These are phyloP conservation scores for Leptobrachium ailaonicum DNA, from an alignment of 2,113 vertebrate genomes.

Conservation along the genomic window DNA sequence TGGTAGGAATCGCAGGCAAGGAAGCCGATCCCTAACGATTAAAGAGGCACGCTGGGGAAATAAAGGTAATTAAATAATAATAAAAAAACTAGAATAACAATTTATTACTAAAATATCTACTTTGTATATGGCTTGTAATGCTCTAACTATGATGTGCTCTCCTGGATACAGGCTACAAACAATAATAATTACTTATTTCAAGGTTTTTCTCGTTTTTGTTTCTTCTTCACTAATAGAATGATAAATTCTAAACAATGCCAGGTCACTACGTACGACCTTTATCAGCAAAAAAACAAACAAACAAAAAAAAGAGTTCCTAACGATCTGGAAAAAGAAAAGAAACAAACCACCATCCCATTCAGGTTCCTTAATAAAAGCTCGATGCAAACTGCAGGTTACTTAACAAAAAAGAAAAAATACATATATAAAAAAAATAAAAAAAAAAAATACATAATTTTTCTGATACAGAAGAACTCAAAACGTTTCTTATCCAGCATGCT, in stretches of 20 bases:
- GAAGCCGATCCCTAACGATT: background rate
- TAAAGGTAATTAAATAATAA: conserved; percentile 10
- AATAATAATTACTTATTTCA: background rate
- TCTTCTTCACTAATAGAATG: background rate
- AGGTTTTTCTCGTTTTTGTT: background rate
- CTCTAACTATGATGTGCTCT: background rate
- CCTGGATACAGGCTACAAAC: conserved; percentile 31
- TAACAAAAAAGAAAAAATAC: conserved; percentile 40
- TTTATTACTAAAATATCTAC: conserved; percentile 9
- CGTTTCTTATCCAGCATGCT: conserved; percentile 43
- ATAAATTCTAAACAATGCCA: background rate
- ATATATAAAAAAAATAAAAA: background rate
- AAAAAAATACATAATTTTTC: conserved; percentile 38
- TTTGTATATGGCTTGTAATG: conserved; percentile 5
- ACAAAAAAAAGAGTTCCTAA: background rate
- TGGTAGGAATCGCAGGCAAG: background rate
- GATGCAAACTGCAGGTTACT: conserved; percentile 28
- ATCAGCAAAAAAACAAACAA: background rate
- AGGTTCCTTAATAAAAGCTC: conserved; percentile 13
- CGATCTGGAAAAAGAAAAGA: background rate
- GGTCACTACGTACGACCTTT: background rate
- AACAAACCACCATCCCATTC: background rate
- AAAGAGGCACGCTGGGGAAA: background rate
- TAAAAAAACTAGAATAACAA: conserved; percentile 13
- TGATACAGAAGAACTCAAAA: conserved; percentile 43